Evolutionary conservation across 2,888 invertebrate genomes (phyloP), one percentile per base, ranked within the genome.

Genomic region (Cheilosia grossa): DNA sequence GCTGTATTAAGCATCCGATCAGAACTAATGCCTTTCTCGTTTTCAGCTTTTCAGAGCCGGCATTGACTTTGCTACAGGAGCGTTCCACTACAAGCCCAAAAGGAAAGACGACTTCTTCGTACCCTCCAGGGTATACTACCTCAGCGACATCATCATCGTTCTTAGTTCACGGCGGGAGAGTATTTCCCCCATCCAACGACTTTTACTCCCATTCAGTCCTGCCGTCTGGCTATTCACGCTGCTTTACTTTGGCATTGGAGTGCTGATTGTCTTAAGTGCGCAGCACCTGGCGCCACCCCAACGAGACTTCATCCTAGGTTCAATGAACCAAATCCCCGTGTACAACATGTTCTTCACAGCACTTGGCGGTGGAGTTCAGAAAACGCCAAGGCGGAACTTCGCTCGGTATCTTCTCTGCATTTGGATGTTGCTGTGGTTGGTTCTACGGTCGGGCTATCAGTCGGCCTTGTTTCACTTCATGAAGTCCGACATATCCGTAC

Each of bases 361-460:
- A 1, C 44, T 89, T 53, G 89, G 90, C 10, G 87, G 83, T 6
- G 86, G 78, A 30, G 64, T 89, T 5, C 44, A 87, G 9, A 27
- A 42, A 24, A 19, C 61, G 15, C 85, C 87, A 4, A 49, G 51
- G 15, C 66, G 87, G 5, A 89, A 88, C 63, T 88, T 90, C 66
- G 88, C 89, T 0, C 87, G 89, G 6, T 89, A 88, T 61, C 70
- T 90, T 4, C 30, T 90, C 15, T 74, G 88, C 53, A 30, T 88
- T 1, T 89, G 89, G 89, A 44, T 89, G 13, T 0, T 88, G 27
- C 33, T 75, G 5, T 87, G 88, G 9, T 63, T 90, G 40, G 81
- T 91, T 51, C 72, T 91, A 33, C 89, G 90, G 7, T 88, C 88
- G n/a, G 87, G 88, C 4, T 91, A 91, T 56, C 90, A 90, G 59